Evolutionary conservation across 2,797 vertebrate species (phyloP), one percentile per base, ranked within the genome.

Genomic region (Hirundo rustica): DNA sequence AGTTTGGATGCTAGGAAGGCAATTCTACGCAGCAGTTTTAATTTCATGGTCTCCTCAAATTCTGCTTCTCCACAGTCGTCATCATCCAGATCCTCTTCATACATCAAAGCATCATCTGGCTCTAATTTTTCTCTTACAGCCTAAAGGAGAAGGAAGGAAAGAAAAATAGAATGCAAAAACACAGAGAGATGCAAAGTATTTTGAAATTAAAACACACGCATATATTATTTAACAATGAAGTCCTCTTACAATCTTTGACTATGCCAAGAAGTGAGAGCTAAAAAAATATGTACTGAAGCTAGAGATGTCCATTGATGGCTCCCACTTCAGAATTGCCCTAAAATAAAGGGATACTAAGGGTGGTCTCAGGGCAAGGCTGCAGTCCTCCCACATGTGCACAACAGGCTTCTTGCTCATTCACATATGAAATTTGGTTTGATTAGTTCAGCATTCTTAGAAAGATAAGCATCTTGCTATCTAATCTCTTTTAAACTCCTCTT

Each of bases 61-160:
- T 98, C 98, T 65, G 98, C 98, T 66, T 98, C 99, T 9, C 97
- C 98, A 92, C 98, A 98, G 17, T 98, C 98, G 30, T 98, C 98
- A 0, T 98, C 98, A 44, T 99, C 99, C 64, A 98, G 98, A 95
- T 99, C 98, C 84, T 99, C 99, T 73, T 99, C 99, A 36, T 98
- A 98, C 73, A 99, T 97, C 97, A 99, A 97, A 85, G 99, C 98
- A 77, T 99, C 98, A 19, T 99, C 98, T 36, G 98, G 96, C 94
- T 98, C 99, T 76, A 98, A 93, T 96, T 99, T 99, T 96, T 99
- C 99, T 89, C 95, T 98, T 89, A 96, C 96, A 89, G 98, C 97
- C 93, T 99, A 61, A 89, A 92, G 65, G 21, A 94, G 60, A 32
- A 83, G 47, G 53, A 58, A 84, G 2, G 36, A 19, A 79, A 75